These are phyloP conservation scores for Drosophila equinoxialis DNA, from an alignment of 1,140 invertebrate species.

Conservation along the genomic window DNA sequence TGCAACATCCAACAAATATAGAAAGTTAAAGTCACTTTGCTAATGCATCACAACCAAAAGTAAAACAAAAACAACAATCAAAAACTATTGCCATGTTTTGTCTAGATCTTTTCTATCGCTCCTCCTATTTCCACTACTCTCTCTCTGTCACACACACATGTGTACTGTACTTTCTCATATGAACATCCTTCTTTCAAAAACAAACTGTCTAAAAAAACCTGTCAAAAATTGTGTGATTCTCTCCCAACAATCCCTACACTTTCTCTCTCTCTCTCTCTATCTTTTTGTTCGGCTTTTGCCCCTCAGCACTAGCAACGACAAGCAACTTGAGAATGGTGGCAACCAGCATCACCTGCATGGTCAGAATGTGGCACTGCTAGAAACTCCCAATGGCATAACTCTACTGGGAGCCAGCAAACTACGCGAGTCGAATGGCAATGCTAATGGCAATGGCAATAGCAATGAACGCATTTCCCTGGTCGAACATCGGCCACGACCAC, in stretches of 20 bases:
- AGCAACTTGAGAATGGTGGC: constrained; percentile 58
- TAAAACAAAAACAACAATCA: constrained; percentile 9
- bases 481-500: constrained; percentile 43
- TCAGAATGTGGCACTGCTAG: constrained; percentile 73
- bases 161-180: constrained; percentile 62
- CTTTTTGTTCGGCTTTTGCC: not conserved
- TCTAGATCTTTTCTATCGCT: constrained; percentile 34
- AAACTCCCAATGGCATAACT: constrained; percentile 78
- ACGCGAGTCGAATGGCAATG: constrained; percentile 51
- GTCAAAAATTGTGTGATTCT: constrained; percentile 11
- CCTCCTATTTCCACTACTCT: constrained; percentile 54
- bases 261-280: not conserved
- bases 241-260: not conserved
- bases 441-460: constrained; percentile 27
- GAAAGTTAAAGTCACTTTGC: constrained; percentile 63
- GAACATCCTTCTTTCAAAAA: constrained; percentile 49
- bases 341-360: constrained; percentile 48
- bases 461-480: constrained; percentile 59
- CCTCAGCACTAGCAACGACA: constrained; percentile 43
- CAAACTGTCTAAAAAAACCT: constrained; percentile 40
- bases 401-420: constrained; percentile 63
- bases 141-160: not conserved
- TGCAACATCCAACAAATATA: constrained; percentile 27
- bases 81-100: constrained; percentile 12
- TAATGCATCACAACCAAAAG: constrained; percentile 62